A percentile compares a stretch with the other conserved stretches of the same genome.
Evolutionary conservation across 2,113 vertebrate species (phyloP).

Genomic region (Lasiurus borealis): DNA sequence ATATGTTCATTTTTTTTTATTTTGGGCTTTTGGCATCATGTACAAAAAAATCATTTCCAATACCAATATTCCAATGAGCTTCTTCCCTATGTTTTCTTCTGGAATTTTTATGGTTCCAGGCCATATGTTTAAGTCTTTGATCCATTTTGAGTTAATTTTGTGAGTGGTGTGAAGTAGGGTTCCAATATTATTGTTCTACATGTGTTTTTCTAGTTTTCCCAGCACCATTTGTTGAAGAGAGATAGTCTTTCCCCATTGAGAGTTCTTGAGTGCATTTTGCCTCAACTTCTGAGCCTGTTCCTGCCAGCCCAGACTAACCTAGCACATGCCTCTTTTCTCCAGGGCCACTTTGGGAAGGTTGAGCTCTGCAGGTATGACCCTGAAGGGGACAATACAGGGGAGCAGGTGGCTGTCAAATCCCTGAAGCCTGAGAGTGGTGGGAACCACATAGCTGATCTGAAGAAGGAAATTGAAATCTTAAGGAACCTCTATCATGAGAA

Average conservation of each 20-base stretch:
- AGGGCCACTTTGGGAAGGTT: slow-evolving; percentile 99
- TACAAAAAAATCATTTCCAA: background rate
- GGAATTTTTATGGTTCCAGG: background rate
- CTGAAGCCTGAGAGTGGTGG: slow-evolving; percentile 95
- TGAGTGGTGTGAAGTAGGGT: background rate
- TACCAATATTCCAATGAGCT: background rate
- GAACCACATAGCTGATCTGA: slow-evolving; percentile 95
- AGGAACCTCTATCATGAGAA: slow-evolving; percentile 98
- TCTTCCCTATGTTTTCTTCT: background rate
- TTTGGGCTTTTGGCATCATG: background rate
- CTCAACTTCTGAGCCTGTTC: background rate
- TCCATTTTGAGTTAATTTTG: background rate
- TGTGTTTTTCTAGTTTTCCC: too few relatives aligned
- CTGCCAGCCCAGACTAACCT: background rate
- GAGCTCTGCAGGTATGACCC: slow-evolving; percentile 98
- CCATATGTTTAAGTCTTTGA: background rate
- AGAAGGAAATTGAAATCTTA: slow-evolving; percentile 96
- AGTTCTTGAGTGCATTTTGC: background rate
- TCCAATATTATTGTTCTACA: background rate
- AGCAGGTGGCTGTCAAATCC: slow-evolving; percentile 98
- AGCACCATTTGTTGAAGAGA: background rate
- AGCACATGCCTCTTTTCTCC: background rate
- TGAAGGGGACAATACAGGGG: slow-evolving; percentile 95
- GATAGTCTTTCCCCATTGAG: background rate
- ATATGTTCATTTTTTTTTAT: background rate